phyloP scores from a whole-genome alignment of 1,140 invertebrate genomes.

The Diorhabda elongata region DNA sequence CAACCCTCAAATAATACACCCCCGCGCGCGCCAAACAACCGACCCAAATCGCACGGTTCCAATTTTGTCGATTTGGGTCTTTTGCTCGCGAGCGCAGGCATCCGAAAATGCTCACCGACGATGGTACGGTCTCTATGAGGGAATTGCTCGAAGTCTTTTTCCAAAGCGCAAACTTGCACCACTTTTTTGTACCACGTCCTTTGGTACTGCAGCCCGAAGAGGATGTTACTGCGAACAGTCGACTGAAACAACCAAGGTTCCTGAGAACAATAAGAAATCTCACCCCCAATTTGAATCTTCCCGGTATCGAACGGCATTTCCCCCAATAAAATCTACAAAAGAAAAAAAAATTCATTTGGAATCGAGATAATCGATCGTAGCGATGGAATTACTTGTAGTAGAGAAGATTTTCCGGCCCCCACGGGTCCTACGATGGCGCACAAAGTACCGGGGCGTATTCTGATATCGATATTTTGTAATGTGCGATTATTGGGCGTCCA shows the following conservation, averaged over 20 bases:
- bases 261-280: slow-evolving; percentile 79
- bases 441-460: slow-evolving; percentile 61
- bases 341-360: too few species aligned
- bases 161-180: slow-evolving; percentile 56
- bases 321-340: too few species aligned
- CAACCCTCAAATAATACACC: too few species aligned
- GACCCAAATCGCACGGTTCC: too few species aligned
- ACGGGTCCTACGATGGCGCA: slow-evolving; percentile 74
- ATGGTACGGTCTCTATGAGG: slow-evolving; percentile 78
- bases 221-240: slow-evolving; percentile 72
- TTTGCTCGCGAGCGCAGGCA: slow-evolving; percentile 56
- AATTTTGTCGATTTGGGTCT: too few species aligned
- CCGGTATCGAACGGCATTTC: too few species aligned
- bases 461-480: slow-evolving; percentile 60
- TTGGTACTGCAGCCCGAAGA: slow-evolving; percentile 62
- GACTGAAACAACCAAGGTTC: slow-evolving; percentile 84
- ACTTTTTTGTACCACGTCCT: slow-evolving; percentile 55
- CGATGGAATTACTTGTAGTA: slow-evolving; percentile 55
- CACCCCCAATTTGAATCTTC: too few species aligned
- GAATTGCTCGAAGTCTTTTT: slow-evolving; percentile 65
- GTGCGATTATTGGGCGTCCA: slow-evolving; percentile 57
- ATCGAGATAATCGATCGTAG: too few species aligned
- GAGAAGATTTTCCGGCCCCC: slow-evolving; percentile 75
- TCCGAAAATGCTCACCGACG: slow-evolving; percentile 59
- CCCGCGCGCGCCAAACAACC: too few species aligned